Evolutionary conservation across 1,140 invertebrate genomes (phyloP).

Genomic region (Drosophila leontia): DNA sequence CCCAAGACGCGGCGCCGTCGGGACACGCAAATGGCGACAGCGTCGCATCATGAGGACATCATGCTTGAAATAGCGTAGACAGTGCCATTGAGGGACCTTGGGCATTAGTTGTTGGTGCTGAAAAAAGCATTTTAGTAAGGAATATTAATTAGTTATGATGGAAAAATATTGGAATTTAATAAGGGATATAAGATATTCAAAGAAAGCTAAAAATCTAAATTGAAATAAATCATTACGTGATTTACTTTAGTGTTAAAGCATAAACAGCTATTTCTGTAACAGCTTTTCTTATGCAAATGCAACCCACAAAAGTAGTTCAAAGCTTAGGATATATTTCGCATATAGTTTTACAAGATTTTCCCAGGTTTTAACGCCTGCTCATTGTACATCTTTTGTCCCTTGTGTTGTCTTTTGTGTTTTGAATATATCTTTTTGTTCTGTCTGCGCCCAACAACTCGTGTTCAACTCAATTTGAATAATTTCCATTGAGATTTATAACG

Average conservation of each 20-base stretch:
- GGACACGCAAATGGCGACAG: slow-evolving; percentile 86
- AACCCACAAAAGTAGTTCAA: neutral
- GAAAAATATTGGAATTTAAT: neutral
- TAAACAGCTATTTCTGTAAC: neutral
- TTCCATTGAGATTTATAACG: slow-evolving; percentile 76
- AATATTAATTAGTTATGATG: neutral
- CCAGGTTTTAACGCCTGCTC: neutral
- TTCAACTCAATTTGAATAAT: slow-evolving; percentile 70
- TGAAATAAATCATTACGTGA: neutral
- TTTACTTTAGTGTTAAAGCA: neutral
- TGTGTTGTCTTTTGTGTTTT: slow-evolving; percentile 39
- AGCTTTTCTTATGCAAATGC: slow-evolving; percentile 12
- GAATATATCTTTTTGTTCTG: slow-evolving; percentile 1
- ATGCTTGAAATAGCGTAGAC: slow-evolving; percentile 91
- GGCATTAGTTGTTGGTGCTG: slow-evolving; percentile 81
- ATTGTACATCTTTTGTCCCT: slow-evolving; percentile 21
- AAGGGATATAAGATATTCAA: neutral
- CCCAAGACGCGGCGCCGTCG: slow-evolving; percentile 75
- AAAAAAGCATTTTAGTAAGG: neutral
- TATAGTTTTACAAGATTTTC: slow-evolving; percentile 10
- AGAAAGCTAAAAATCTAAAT: neutral
- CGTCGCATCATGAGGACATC: slow-evolving; percentile 88
- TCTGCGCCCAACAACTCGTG: slow-evolving; percentile 10
- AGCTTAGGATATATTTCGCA: neutral
- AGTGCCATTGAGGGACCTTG: slow-evolving; percentile 91